phyloP scores from a whole-genome alignment of 2,888 invertebrate genomes.

The Cabera pusaria region DNA sequence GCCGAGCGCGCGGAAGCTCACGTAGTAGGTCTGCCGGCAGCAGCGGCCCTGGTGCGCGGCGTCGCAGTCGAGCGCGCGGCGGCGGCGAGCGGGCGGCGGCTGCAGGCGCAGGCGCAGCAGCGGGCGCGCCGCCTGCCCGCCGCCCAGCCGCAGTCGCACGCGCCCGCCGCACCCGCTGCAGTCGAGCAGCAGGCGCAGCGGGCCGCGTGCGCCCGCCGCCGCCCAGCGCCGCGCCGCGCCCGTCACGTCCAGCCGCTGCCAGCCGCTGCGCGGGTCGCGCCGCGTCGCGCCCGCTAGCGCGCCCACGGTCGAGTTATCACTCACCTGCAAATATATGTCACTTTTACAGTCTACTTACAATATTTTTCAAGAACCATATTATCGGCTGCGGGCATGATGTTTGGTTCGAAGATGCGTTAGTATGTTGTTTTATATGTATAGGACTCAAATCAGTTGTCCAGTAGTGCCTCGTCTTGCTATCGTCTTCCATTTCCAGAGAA shows the following conservation, averaged over 20 bases:
- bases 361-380: too few relatives aligned
- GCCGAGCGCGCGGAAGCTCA: conserved; percentile 94
- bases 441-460: too few relatives aligned
- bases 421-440: too few relatives aligned
- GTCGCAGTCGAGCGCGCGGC: conserved; percentile 93
- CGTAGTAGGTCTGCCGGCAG: conserved; percentile 95
- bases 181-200: conserved; percentile 90
- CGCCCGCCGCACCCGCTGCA: conserved; percentile 91
- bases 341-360: too few relatives aligned
- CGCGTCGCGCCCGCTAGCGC: conserved; percentile 79
- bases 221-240: conserved; percentile 89
- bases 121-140: conserved; percentile 87
- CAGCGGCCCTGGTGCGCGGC: conserved; percentile 82
- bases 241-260: conserved; percentile 94
- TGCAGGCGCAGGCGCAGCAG: conserved; percentile 92
- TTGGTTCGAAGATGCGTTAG: too few relatives aligned
- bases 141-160: conserved; percentile 86
- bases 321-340: too few relatives aligned
- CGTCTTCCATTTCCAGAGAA: too few relatives aligned
- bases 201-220: conserved; percentile 73
- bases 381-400: too few relatives aligned
- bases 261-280: conserved; percentile 85
- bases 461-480: too few relatives aligned
- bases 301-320: conserved; percentile 84
- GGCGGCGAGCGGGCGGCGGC: conserved; percentile 87